A percentile compares a stretch with the other conserved stretches of the same genome.
Conservation (phyloP, 2,797 vertebrate species). For the Pachyuromys duprasi region DNA sequence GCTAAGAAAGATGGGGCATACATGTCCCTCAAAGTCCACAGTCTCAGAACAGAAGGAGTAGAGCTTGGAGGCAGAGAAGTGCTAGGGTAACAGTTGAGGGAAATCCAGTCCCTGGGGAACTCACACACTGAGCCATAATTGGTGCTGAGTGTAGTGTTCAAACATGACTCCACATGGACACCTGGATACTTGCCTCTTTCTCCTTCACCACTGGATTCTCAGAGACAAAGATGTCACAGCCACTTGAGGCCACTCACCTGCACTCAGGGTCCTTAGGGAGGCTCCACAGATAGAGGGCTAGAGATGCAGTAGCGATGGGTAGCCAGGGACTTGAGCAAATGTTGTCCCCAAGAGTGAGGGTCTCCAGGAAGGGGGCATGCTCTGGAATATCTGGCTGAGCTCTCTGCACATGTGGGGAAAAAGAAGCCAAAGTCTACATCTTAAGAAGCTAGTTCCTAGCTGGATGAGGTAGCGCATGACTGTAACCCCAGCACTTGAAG, state of each 20-base stretch:
- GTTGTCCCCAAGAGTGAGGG: background rate
- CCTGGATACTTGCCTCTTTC: background rate
- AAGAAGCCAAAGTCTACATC: conserved; percentile 15
- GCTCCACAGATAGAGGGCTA: background rate
- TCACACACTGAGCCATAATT: too few relatives aligned
- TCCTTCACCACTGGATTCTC: background rate
- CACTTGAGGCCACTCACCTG: background rate
- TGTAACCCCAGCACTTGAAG: too few relatives aligned
- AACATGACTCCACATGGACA: background rate
- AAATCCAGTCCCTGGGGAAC: too few relatives aligned
- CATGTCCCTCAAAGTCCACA: background rate
- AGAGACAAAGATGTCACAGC: background rate
- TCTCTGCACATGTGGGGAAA: conserved; percentile 45
- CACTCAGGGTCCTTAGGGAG: background rate
- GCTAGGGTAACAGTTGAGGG: background rate
- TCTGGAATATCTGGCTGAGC: background rate
- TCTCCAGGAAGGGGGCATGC: background rate
- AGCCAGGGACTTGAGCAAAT: background rate
- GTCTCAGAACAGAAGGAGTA: background rate
- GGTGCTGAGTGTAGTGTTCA: background rate
- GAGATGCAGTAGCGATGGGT: background rate
- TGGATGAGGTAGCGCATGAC: too few relatives aligned
- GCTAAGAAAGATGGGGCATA: background rate
- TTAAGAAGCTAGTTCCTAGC: conserved; percentile 4
- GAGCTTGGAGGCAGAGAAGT: background rate